Conservation (phyloP, 2,888 invertebrate species). For the Bombylius major region DNA sequence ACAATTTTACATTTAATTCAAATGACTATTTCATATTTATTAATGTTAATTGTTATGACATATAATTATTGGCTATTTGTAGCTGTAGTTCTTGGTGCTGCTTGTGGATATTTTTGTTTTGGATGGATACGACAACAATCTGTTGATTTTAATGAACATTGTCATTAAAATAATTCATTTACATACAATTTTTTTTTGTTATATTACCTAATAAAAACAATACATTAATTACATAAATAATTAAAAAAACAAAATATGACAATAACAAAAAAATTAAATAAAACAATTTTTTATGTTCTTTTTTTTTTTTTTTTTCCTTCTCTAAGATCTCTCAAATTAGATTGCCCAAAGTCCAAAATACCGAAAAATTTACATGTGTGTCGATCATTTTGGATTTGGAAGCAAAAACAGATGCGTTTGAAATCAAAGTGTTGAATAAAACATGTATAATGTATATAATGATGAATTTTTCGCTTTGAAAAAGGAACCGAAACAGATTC, state of each 20-base stretch:
- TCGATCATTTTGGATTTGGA: too few relatives aligned
- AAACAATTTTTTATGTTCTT: too few relatives aligned
- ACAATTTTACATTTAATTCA: slow-evolving; percentile 28
- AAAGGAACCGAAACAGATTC: slow-evolving; percentile 2
- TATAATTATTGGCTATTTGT: slow-evolving; percentile 34
- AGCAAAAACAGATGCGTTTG: not conserved
- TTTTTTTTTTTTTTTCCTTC: too few relatives aligned
- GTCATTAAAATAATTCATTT: slow-evolving; percentile 20
- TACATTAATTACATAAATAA: too few relatives aligned
- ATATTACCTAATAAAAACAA: too few relatives aligned
- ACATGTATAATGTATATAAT: not conserved
- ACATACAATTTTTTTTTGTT: too few relatives aligned
- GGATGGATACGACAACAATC: slow-evolving; percentile 28
- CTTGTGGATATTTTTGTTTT: slow-evolving; percentile 31
- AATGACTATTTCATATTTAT: slow-evolving; percentile 28
- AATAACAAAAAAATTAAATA: too few relatives aligned
- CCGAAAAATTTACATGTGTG: too few relatives aligned
- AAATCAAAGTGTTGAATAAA: not conserved
- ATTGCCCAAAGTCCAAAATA: too few relatives aligned
- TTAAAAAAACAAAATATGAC: too few relatives aligned
- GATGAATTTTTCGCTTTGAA: slow-evolving; percentile 5
- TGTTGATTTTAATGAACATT: slow-evolving; percentile 27
- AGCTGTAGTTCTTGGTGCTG: slow-evolving; percentile 30
- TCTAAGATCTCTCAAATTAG: too few relatives aligned
- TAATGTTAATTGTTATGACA: slow-evolving; percentile 35